Conservation (phyloP, 1,140 invertebrate species). For the Penaeus japonicus region DNA sequence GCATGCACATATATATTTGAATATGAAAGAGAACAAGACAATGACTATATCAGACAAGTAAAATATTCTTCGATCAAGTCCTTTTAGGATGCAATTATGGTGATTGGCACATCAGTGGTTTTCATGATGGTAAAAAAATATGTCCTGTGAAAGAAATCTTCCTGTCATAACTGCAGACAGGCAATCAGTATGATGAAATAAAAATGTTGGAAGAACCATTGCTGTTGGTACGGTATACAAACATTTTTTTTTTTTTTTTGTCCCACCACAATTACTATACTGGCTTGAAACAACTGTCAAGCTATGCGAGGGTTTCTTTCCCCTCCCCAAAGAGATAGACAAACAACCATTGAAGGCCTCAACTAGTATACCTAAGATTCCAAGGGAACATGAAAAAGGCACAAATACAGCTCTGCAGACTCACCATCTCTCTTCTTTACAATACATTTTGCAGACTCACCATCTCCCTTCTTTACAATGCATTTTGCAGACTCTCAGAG, state of each 20-base stretch:
- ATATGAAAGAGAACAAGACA: too few relatives aligned
- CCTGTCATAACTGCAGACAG: background rate
- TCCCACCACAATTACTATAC: too few relatives aligned
- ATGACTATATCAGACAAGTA: too few relatives aligned
- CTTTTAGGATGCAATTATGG: background rate
- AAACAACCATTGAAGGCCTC: conserved; percentile 2
- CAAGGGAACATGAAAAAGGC: background rate
- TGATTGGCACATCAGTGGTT: background rate
- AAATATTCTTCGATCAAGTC: too few relatives aligned
- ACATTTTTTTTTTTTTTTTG: background rate
- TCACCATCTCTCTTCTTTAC: background rate
- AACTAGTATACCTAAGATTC: conserved; percentile 4
- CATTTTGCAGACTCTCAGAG: background rate
- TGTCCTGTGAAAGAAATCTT: background rate
- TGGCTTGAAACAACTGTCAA: background rate
- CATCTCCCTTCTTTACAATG: background rate
- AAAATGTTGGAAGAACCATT: conserved; percentile 1
- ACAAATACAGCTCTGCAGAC: background rate
- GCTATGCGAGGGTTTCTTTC: background rate
- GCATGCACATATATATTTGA: too few relatives aligned
- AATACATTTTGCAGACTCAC: background rate
- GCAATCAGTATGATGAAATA: background rate
- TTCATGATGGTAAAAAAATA: conserved; percentile 1
- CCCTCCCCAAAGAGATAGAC: background rate
- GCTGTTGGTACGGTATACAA: conserved; percentile 1